phyloP scores from a whole-genome alignment of 2,113 vertebrate species.

The Sturnira hondurensis region DNA sequence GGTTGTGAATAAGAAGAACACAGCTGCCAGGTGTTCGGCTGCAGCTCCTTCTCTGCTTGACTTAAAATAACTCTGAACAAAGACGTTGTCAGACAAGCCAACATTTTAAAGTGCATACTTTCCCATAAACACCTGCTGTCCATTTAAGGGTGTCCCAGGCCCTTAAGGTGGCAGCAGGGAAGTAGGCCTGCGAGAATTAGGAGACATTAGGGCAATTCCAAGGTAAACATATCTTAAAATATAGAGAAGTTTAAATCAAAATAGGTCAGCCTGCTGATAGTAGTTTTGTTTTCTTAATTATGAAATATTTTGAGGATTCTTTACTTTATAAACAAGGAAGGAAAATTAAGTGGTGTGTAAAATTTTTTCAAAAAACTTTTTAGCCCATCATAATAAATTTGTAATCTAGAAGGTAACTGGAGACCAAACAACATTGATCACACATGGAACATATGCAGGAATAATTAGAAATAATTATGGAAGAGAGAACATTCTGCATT shows the following conservation, averaged over 20 bases:
- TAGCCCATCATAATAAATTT: neutral
- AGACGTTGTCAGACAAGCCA: neutral
- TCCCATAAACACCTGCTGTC: neutral
- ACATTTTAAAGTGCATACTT: neutral
- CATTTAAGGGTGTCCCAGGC: too few species aligned
- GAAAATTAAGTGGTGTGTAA: neutral
- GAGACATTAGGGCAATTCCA: neutral
- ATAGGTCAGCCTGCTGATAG: neutral
- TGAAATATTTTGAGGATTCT: neutral
- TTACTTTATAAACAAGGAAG: neutral
- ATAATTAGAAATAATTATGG: constrained; percentile 34
- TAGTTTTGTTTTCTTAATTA: neutral
- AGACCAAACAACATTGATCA: neutral
- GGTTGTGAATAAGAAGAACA: neutral
- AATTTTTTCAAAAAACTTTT: neutral
- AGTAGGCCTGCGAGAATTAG: neutral
- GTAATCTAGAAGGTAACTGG: neutral
- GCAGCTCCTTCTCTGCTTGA: neutral
- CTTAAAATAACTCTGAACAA: constrained; percentile 14
- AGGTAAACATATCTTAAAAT: neutral
- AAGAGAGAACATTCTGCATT: neutral
- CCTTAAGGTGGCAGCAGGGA: neutral
- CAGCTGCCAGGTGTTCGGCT: neutral
- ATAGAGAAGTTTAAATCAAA: neutral
- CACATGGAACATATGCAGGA: neutral